phyloP scores from a whole-genome alignment of 1,140 invertebrate species.

The Notospermus geniculatus region DNA sequence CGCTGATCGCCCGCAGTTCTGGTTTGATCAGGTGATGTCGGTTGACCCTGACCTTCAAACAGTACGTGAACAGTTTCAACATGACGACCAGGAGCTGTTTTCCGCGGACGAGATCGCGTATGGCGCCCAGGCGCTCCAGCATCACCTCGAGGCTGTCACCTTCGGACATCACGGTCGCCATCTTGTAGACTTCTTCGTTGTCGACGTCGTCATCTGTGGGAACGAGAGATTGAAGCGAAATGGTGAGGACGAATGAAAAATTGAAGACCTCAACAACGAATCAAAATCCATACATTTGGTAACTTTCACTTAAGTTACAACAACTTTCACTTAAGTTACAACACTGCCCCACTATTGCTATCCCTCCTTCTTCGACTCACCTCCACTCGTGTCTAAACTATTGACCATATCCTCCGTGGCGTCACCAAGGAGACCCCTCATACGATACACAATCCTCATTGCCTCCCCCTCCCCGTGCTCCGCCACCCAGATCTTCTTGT shows the following conservation, averaged over 20 bases:
- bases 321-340: too few species aligned
- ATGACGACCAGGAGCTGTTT: slow-evolving; percentile 79
- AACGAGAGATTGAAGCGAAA: slow-evolving; percentile 1
- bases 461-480: slow-evolving; percentile 72
- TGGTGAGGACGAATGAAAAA: too few species aligned
- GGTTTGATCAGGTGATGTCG: slow-evolving; percentile 57
- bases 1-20: slow-evolving; percentile 54
- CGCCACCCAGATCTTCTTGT: slow-evolving; percentile 74
- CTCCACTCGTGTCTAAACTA: slow-evolving; percentile 80
- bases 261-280: too few species aligned
- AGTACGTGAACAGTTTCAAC: slow-evolving; percentile 79
- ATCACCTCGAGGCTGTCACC: slow-evolving; percentile 82
- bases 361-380: slow-evolving; percentile 23
- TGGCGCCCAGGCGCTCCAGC: slow-evolving; percentile 43
- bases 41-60: slow-evolving; percentile 69
- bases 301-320: too few species aligned
- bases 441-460: slow-evolving; percentile 98
- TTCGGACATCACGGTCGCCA: slow-evolving; percentile 73
- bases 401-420: slow-evolving; percentile 98
- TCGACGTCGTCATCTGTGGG: slow-evolving; percentile 78
- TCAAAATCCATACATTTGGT: too few species aligned
- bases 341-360: too few species aligned
- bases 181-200: slow-evolving; percentile 88
- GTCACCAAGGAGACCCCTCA: slow-evolving; percentile 94
- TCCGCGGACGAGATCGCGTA: slow-evolving; percentile 65